Base-by-base conservation (phyloP, 2,797 vertebrate species). In the Ctenochaetus hawaiiensis region DNA sequence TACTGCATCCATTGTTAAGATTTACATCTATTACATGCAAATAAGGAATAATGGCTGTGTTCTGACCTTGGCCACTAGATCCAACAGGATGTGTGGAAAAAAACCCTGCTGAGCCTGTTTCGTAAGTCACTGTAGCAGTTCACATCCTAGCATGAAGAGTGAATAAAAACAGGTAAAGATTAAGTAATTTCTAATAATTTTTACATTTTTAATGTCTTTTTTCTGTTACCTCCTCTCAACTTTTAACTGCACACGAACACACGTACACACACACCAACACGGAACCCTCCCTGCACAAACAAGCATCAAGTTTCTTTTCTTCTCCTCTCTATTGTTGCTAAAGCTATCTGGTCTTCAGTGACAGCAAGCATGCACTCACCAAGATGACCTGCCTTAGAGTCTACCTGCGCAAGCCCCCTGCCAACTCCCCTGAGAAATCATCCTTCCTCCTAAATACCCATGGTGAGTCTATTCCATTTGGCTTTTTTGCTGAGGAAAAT, bases 381-480 rank as follows among this genome's bases (percentile, higher is more conserved):
- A 75, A 41, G 67, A 94, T 93, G 93, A 85, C 85, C 80, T 83
- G 86, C 68, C 69, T 85, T 52, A 82, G 80, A 79, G 92, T 81
- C 75, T 75, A 80, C 83, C 68, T 84, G 57, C 85, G 84, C 56
- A 84, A 82, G 11, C 67, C 78, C 3, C 41, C 81, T 12, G 52
- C 56, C 62, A 78, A 17, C 64, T 76, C 72, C 20, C 37, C 72
- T 0, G 81, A 86, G 60, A 58, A 82, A 1, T 62, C 88, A 0
- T 88, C 93, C 41, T 91, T 94, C 77, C 75, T 92, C 48, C 82
- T 94, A 67, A 85, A 63, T 1, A 91, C 91, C 41, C 69, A 89
- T 6, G 93, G 93, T 94, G 78, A 91, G 90, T 2, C 53, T 5
- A 41, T 45, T 48, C 67, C 18, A 5, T 72, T n/a, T 58, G 20